A percentile compares a stretch with the other conserved stretches of the same genome.
Evolutionary conservation across 2,888 invertebrate genomes (phyloP).

Genomic region (Drosophila suboccidentalis): DNA sequence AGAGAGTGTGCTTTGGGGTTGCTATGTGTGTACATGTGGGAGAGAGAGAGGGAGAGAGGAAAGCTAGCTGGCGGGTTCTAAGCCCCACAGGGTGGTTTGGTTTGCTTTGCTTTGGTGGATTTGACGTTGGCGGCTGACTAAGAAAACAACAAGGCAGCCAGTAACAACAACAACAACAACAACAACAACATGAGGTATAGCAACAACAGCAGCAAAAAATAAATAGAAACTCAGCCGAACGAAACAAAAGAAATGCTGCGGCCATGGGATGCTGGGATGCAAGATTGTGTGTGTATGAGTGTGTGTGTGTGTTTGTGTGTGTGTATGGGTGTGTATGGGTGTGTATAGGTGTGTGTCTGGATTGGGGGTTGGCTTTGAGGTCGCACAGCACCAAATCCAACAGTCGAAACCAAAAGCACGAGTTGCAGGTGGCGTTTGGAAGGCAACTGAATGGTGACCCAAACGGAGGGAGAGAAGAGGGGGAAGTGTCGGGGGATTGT

Average conservation of each 20-base stretch:
- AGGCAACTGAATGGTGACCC: constrained; percentile 33
- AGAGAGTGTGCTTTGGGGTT: constrained; percentile 42
- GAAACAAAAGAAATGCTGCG: constrained; percentile 75
- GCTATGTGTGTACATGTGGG: constrained; percentile 11
- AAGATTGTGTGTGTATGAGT: neutral
- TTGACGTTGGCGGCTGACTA: constrained; percentile 77
- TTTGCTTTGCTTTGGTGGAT: constrained; percentile 50
- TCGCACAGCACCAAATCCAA: constrained; percentile 79
- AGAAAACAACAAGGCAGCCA: constrained; percentile 76
- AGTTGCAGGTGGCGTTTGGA: constrained; percentile 80
- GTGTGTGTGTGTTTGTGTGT: constrained; percentile 9
- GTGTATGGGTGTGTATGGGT: constrained; percentile 13
- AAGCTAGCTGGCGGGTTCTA: constrained; percentile 33
- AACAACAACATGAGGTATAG: constrained; percentile 18
- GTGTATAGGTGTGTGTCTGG: constrained; percentile 28
- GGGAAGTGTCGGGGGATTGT: constrained; percentile 13
- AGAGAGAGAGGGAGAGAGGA: constrained; percentile 2
- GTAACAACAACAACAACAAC: constrained; percentile 30
- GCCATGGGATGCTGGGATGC: constrained; percentile 40
- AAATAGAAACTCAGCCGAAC: constrained; percentile 53
- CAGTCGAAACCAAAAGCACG: constrained; percentile 84
- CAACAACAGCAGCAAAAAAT: constrained; percentile 42
- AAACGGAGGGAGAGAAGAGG: neutral
- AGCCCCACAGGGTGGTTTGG: constrained; percentile 71
- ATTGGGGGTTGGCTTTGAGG: constrained; percentile 70